Evolutionary conservation across 2,113 vertebrate species (phyloP).

Genomic region (Pavo muticus): DNA sequence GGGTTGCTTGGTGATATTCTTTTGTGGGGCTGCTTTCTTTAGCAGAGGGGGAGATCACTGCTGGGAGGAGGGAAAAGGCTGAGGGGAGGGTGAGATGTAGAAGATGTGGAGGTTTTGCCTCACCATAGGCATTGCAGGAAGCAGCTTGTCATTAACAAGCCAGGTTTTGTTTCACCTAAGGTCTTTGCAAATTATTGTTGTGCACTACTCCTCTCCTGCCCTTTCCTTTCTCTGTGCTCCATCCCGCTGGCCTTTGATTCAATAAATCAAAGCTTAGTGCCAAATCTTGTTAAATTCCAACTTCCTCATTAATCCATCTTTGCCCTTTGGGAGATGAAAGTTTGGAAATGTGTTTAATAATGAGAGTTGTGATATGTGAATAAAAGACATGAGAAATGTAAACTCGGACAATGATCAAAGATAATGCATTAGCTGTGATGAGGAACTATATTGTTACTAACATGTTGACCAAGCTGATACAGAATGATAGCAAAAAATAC

Average conservation of each 20-base stretch:
- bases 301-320: constrained; percentile 13
- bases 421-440: constrained; percentile 18
- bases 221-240: constrained; percentile 9
- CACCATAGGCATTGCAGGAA: not conserved
- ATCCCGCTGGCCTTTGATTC: constrained; percentile 39
- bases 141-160: not conserved
- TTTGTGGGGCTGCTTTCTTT: not conserved
- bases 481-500: not conserved
- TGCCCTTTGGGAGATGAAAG: constrained; percentile 57
- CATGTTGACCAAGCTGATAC: not conserved
- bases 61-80: not conserved
- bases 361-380: constrained; percentile 13
- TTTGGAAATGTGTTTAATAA: constrained; percentile 54
- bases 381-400: constrained; percentile 53
- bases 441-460: constrained; percentile 4
- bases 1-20: not conserved
- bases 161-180: not conserved
- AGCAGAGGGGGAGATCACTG: not conserved
- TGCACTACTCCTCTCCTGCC: not conserved
- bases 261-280: constrained; percentile 63
- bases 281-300: constrained; percentile 45
- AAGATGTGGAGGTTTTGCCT: not conserved
- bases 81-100: rapidly evolving
- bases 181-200: constrained; percentile 25
- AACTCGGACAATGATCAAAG: constrained; percentile 52